phyloP scores from a whole-genome alignment of 2,113 vertebrate genomes.

The Burhinus bistriatus region DNA sequence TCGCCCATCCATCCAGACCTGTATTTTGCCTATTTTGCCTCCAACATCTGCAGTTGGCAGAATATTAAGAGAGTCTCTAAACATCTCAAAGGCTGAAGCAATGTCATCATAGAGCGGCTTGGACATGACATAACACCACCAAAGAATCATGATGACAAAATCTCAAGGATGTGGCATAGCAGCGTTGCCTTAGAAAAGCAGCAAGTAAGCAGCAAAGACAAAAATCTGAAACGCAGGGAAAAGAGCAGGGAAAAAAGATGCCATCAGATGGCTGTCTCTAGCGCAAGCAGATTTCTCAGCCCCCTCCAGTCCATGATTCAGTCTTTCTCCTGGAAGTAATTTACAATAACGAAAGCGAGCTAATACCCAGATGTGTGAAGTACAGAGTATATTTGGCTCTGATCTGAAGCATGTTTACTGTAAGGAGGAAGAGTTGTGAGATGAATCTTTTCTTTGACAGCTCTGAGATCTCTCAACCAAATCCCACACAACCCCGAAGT shows the following conservation, averaged over 20 bases:
- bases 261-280: not conserved
- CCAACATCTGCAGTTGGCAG: not conserved
- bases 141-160: not conserved
- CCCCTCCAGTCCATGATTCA: constrained; percentile 6
- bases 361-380: constrained; percentile 26
- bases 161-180: not conserved
- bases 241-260: not conserved
- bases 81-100: not conserved
- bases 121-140: not conserved
- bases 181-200: not conserved
- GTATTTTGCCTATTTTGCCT: not conserved
- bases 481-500: not conserved
- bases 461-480: not conserved
- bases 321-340: constrained; percentile 38
- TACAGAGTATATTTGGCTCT: not conserved
- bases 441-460: not conserved
- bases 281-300: not conserved
- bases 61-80: not conserved
- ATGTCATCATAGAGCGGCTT: not conserved
- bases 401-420: not conserved
- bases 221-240: not conserved
- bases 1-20: accelerated
- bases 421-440: not conserved
- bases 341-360: not conserved
- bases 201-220: not conserved